phyloP scores from a whole-genome alignment of 1,140 invertebrate species.

The Eumaeus atala region DNA sequence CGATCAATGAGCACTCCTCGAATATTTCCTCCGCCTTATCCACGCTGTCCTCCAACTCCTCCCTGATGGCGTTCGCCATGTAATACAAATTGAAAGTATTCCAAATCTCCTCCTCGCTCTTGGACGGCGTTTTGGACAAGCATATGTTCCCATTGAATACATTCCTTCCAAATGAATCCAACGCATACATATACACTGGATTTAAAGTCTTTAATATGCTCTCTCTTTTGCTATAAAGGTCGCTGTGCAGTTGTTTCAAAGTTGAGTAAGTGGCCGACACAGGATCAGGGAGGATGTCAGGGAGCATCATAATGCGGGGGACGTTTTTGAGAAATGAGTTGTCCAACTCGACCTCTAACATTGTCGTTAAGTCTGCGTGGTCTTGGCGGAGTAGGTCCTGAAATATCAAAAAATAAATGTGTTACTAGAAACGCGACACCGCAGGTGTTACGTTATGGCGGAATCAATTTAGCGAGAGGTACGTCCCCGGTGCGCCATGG shows the following conservation, averaged over 20 bases:
- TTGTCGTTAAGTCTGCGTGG: slow-evolving; percentile 77
- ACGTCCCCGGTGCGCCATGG: too few species aligned
- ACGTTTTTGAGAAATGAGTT: slow-evolving; percentile 83
- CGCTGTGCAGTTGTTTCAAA: slow-evolving; percentile 47
- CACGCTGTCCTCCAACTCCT: slow-evolving; percentile 19
- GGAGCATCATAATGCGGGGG: slow-evolving; percentile 82
- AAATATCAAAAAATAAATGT: slow-evolving; percentile 49
- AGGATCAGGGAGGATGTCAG: slow-evolving; percentile 68
- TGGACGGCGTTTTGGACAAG: slow-evolving; percentile 21
- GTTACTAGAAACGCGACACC: too few species aligned
- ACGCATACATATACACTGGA: slow-evolving; percentile 58
- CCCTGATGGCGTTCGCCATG: slow-evolving; percentile 26
- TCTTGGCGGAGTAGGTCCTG: slow-evolving; percentile 80
- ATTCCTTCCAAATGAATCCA: slow-evolving; percentile 54
- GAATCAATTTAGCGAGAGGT: too few species aligned
- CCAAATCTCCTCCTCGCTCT: slow-evolving; percentile 57
- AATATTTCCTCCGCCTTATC: slow-evolving; percentile 22
- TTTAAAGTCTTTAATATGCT: slow-evolving; percentile 51
- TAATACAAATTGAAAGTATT: slow-evolving; percentile 48
- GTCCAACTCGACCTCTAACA: slow-evolving; percentile 84
- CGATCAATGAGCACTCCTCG: slow-evolving; percentile 26
- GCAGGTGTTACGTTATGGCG: too few species aligned
- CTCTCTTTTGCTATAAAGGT: slow-evolving; percentile 55
- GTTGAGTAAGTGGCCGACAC: slow-evolving; percentile 31
- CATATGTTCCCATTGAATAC: slow-evolving; percentile 51